phyloP scores from a whole-genome alignment of 2,113 vertebrate genomes.

The Thryonomys swinderianus region DNA sequence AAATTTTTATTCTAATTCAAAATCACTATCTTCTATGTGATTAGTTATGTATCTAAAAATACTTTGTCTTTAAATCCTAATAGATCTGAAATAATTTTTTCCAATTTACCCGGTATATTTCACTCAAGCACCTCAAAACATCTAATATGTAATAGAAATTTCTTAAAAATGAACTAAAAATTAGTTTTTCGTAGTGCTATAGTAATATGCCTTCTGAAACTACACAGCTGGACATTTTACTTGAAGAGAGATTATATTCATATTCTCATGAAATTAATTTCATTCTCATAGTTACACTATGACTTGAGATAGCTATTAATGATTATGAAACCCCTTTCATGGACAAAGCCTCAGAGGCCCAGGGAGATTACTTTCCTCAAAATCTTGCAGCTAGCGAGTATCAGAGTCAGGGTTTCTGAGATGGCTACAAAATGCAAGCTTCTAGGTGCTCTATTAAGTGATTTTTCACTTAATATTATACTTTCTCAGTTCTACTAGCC shows the following conservation, averaged over 20 bases:
- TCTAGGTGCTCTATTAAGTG: background rate
- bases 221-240: background rate
- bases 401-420: background rate
- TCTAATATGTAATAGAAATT: background rate
- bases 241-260: background rate
- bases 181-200: background rate
- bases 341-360: background rate
- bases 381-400: background rate
- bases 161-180: slow-evolving; percentile 1
- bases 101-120: background rate
- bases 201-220: background rate
- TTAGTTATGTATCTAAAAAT: background rate
- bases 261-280: background rate
- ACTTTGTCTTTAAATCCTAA: slow-evolving; percentile 22
- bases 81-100: background rate
- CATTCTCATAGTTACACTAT: background rate
- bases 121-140: background rate
- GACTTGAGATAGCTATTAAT: background rate
- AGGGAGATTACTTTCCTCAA: background rate
- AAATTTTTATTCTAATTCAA: slow-evolving; percentile 43
- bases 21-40: background rate
- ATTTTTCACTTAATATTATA: background rate
- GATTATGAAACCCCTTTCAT: background rate
- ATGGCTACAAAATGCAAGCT: background rate
- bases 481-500: background rate